phyloP scores from a whole-genome alignment of 2,113 vertebrate genomes.

The Salvator merianae region DNA sequence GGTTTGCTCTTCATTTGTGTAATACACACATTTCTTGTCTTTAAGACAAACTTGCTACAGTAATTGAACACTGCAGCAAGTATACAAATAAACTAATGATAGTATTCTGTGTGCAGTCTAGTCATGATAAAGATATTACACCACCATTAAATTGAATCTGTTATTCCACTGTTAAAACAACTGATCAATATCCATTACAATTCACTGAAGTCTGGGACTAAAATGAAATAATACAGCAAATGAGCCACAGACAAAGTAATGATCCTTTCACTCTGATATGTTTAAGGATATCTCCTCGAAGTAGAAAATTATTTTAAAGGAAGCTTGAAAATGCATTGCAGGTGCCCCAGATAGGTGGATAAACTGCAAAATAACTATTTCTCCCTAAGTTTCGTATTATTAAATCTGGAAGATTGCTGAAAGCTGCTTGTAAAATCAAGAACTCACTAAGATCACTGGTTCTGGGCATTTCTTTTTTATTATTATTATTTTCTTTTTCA shows the following conservation, averaged over 20 bases:
- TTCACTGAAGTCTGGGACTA: constrained; percentile 49
- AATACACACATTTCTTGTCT: not conserved
- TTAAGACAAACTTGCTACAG: constrained; percentile 15
- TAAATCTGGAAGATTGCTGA: not conserved
- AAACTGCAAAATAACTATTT: not conserved
- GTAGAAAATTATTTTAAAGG: constrained; percentile 64
- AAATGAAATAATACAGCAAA: constrained; percentile 74
- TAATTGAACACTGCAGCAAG: constrained; percentile 55
- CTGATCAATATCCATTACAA: constrained; percentile 75
- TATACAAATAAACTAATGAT: constrained; percentile 45
- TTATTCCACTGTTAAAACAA: constrained; percentile 69
- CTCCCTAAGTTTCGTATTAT: constrained; percentile 1
- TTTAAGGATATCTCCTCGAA: constrained; percentile 60
- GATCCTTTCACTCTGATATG: constrained; percentile 58
- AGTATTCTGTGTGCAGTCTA: constrained; percentile 42
- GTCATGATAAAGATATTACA: constrained; percentile 67
- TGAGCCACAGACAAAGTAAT: constrained; percentile 68
- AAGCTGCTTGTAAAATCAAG: constrained; percentile 6
- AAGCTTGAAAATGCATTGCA: constrained; percentile 46
- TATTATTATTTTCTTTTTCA: too few relatives aligned
- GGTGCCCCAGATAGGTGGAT: not conserved
- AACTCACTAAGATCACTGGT: not conserved
- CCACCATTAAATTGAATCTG: constrained; percentile 64
- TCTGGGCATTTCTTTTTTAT: constrained; percentile 21
- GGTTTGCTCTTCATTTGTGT: not conserved